Evolutionary conservation across 2,888 invertebrate species (phyloP), one percentile per base, ranked within the genome.

Genomic region (Noctua fimbriata): DNA sequence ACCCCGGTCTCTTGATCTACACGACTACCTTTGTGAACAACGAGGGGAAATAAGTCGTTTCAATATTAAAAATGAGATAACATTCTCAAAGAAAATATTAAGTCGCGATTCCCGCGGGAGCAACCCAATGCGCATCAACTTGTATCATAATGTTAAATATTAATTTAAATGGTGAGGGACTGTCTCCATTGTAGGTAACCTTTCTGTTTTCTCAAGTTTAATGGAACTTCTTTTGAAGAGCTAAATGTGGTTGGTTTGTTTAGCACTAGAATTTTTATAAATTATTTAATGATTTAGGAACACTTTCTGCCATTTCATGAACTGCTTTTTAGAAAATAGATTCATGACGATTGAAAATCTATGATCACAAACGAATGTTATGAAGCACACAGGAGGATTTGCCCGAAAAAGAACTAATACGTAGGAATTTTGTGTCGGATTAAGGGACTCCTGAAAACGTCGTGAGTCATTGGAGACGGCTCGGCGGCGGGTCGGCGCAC

Each of bases 11-110:
- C 90, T 92, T 93, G 92, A 94, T 93, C 91, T 92, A 92, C 92
- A 92, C 93, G 92, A 89, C 92, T 94, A 92, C 94, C 94, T 95
- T 96, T 96, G 95, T 94, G 94, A 94, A 93, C 92, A 92, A 91
- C 92, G 92, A 90, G 93, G 91, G 93, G 92, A 92, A 94, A 95
- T 94, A 94, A 95, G 94, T 93, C 93, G 92, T 92, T 95, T 93
- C 93, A 95, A 95, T 96, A 96, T 95, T 96, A 95, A 96, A 96
- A 95, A 95, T 94, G 94, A 94, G 94, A 95, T 95, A 96, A 95
- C 95, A 95, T 95, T 94, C 94, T 95, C 95, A 96, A 95, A 96
- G 96, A 96, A 96, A 95, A 96, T 96, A 96, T 96, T 96, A 96
- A 96, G 95, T 94, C 94, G 95, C 93, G 93, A 94, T 94, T 95